Evolutionary conservation across 2,113 vertebrate species (phyloP), one percentile per base, ranked within the genome.

Genomic region (Anser cygnoides): DNA sequence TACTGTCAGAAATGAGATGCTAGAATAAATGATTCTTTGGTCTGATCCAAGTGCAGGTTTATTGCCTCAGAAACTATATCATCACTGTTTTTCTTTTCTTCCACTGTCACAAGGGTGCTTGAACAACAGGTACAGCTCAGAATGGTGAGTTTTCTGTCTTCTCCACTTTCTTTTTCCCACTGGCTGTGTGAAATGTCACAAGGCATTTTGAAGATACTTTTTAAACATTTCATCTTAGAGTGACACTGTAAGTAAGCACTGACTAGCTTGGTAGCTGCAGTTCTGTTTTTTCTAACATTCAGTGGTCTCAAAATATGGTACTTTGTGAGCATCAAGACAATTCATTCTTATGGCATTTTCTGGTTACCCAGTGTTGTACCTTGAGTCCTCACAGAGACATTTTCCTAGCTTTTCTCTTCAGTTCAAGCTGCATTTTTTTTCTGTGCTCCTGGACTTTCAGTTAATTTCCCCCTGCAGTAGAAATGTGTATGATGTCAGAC

Each of bases 301-400:
- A 1, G 52, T 31, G 57, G 43, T 50, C 83, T 84, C 92, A 62
- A 71, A 94, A 61, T 16, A 23, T 39, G 79, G 61, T 65, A 28
- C 77, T 68, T 52, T 0, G 0, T 74, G 70, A 94, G 57, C 72
- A 37, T 10, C 26, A 65, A 86, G 76, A 72, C 10, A 3, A 90
- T 87, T 86, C 65, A 39, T n/a, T 50, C 81, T 72, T 44, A 52
- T 76, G 84, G 89, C 87, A 87, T 74, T 91, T 91, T 62, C 90
- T 84, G 68, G 62, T 78, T 93, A 95, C 75, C 57, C 65, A 54
- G 49, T 26, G 65, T 57, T 65, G n/a, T 57, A 33, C 76, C 71
- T 87, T 39, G 37, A 95, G 83, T 61, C 88, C 88, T 73, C 57
- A 44, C 61, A 88, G 92, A 54, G 63, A 55, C 17, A 26, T 84